Evolutionary conservation across 2,888 invertebrate genomes (phyloP).

Genomic region (Drosophila pseudotalamancana): DNA sequence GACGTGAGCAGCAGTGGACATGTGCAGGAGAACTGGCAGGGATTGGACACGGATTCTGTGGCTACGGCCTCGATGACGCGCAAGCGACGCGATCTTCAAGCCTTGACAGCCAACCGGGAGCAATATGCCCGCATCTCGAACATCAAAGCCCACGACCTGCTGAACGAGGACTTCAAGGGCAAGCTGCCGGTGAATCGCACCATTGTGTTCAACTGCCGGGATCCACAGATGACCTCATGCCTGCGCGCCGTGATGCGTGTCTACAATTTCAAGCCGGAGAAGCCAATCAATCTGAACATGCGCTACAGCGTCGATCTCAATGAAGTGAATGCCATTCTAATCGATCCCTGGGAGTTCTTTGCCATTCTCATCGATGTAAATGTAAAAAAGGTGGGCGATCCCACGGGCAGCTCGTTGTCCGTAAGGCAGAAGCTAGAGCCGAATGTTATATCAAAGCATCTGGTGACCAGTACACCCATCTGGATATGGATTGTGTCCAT

Average conservation of each 20-base stretch:
- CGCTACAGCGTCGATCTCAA: constrained; percentile 81
- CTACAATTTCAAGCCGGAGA: constrained; percentile 81
- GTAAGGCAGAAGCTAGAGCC: constrained; percentile 81
- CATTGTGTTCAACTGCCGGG: constrained; percentile 83
- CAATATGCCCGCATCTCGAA: constrained; percentile 81
- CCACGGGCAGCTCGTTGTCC: constrained; percentile 61
- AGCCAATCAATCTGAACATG: constrained; percentile 77
- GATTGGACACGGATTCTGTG: constrained; percentile 56
- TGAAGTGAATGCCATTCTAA: constrained; percentile 82
- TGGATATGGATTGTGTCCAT: constrained; percentile 85
- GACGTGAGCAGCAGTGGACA: constrained; percentile 64
- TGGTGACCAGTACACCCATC: constrained; percentile 76
- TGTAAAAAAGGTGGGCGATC: constrained; percentile 77
- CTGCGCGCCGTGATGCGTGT: constrained; percentile 81
- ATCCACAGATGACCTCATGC: constrained; percentile 80
- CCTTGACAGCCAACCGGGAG: constrained; percentile 72
- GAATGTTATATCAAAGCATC: constrained; percentile 84
- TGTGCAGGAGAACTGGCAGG: constrained; percentile 49
- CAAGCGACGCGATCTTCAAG: constrained; percentile 71
- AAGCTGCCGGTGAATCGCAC: constrained; percentile 83
- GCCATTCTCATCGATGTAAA: constrained; percentile 80
- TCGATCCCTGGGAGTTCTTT: constrained; percentile 84
- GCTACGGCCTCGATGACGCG: constrained; percentile 68
- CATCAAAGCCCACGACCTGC: constrained; percentile 73
- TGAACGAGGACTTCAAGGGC: constrained; percentile 81